A percentile compares a stretch with the other conserved stretches of the same genome.
phyloP scores from a whole-genome alignment of 1,140 invertebrate genomes.

The Hypothenemus hampei region DNA sequence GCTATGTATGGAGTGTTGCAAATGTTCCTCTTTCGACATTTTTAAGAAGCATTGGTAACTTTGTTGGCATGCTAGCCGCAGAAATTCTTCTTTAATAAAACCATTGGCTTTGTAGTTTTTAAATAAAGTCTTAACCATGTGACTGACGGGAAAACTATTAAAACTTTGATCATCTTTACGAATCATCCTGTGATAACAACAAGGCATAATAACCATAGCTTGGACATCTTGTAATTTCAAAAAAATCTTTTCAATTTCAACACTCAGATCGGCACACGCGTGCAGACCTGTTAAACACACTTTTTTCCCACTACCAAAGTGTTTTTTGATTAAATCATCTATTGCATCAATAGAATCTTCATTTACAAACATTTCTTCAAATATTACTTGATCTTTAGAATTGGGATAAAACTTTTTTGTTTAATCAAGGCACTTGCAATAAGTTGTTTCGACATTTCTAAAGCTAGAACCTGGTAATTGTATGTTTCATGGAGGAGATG shows the following conservation, averaged over 20 bases:
- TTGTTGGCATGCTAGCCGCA: slow-evolving; percentile 61
- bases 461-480: slow-evolving; percentile 62
- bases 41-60: slow-evolving; percentile 46
- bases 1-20: slow-evolving; percentile 52
- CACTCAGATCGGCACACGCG: slow-evolving; percentile 77
- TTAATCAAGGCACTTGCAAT: slow-evolving; percentile 59
- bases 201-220: slow-evolving; percentile 68
- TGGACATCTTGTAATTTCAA: slow-evolving; percentile 54
- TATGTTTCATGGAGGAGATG: slow-evolving; percentile 61
- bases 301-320: slow-evolving; percentile 34
- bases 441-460: slow-evolving; percentile 62
- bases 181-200: slow-evolving; percentile 69
- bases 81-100: slow-evolving; percentile 57
- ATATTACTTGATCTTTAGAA: slow-evolving; percentile 53
- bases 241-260: slow-evolving; percentile 68
- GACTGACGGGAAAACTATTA: slow-evolving; percentile 61
- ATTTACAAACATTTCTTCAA: slow-evolving; percentile 52
- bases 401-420: slow-evolving; percentile 54
- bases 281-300: slow-evolving; percentile 67
- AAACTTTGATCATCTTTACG: slow-evolving; percentile 45
- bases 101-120: slow-evolving; percentile 38
- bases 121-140: slow-evolving; percentile 44
- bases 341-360: slow-evolving; percentile 49
- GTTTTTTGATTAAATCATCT: slow-evolving; percentile 44
- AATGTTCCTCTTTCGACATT: slow-evolving; percentile 46